Evolutionary conservation across 2,113 vertebrate genomes (phyloP).

Genomic region (Syrrhaptes paradoxus): DNA sequence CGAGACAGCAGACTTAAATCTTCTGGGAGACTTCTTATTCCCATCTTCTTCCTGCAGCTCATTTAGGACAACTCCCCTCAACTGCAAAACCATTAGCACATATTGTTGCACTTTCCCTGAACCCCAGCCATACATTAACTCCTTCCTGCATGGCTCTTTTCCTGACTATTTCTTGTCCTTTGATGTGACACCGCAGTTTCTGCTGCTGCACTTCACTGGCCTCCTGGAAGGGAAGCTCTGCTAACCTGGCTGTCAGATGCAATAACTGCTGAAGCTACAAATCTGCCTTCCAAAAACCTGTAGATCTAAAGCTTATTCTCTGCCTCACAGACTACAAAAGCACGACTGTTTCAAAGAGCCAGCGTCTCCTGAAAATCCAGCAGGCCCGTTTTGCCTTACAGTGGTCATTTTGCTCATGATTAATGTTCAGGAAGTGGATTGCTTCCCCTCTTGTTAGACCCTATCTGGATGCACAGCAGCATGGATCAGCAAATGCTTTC

Average conservation of each 20-base stretch:
- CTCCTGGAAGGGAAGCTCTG: not conserved
- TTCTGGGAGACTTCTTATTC: constrained; percentile 1
- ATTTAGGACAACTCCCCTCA: constrained; percentile 29
- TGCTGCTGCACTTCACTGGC: not conserved
- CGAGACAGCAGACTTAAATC: constrained; percentile 33
- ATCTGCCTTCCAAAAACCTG: not conserved
- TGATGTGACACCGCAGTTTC: not conserved
- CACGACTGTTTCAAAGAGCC: constrained; percentile 31
- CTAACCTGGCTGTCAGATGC: constrained; percentile 31
- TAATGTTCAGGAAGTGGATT: constrained; percentile 67
- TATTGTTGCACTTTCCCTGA: constrained; percentile 50
- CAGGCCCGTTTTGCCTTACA: constrained; percentile 6
- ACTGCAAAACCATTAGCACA: constrained; percentile 24
- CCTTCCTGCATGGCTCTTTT: not conserved
- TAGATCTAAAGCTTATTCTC: constrained; percentile 12
- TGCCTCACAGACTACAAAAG: constrained; percentile 17
- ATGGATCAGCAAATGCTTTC: constrained; percentile 57
- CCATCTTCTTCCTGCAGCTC: not conserved
- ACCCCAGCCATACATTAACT: constrained; percentile 29
- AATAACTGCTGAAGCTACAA: not conserved
- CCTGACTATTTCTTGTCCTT: not conserved
- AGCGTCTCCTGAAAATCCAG: not conserved
- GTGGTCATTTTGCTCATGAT: constrained; percentile 54
- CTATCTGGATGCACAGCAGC: constrained; percentile 58
- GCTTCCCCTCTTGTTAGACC: constrained; percentile 57